A percentile compares a stretch with the other conserved stretches of the same genome.
Evolutionary conservation across 37 sponge, comb jelly and placozoan genomes (phyloP).

Genomic region (Dysidea cf. avara): DNA sequence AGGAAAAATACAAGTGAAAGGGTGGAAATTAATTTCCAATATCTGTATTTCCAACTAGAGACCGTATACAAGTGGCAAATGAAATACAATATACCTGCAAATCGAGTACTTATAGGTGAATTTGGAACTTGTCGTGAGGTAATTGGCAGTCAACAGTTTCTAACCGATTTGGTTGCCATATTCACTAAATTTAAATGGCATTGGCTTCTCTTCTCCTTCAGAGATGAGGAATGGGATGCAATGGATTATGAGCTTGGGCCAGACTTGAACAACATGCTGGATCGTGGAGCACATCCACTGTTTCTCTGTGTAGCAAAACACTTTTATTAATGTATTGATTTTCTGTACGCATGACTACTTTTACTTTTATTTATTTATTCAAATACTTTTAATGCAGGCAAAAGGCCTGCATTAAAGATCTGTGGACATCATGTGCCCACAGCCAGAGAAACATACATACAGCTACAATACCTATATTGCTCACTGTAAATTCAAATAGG

Average conservation of each 20-base stretch:
- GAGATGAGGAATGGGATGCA: constrained; percentile 65
- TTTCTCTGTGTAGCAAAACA: constrained; percentile 19
- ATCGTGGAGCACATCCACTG: constrained; percentile 11
- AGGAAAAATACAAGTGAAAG: neutral
- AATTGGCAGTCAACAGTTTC: constrained; percentile 20
- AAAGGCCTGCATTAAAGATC: no score
- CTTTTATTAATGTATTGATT: neutral
- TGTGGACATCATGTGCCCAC: no score
- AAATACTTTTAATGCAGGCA: no score
- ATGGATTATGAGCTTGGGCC: constrained; percentile 60
- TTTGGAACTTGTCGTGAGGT: constrained; percentile 46
- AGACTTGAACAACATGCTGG: constrained; percentile 34
- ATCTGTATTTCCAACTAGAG: neutral
- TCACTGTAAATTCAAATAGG: no score
- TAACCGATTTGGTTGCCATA: constrained; percentile 35
- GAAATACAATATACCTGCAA: constrained; percentile 16
- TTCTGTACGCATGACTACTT: no score
- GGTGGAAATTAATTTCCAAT: neutral
- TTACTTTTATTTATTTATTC: no score
- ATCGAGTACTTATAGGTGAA: constrained; percentile 36
- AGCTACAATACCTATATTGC: no score
- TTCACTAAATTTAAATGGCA: constrained; percentile 44
- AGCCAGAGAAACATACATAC: no score
- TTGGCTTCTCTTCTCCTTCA: constrained; percentile 56
- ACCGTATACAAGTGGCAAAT: constrained; percentile 29